Percentiles rank a stretch among this genome's conserved stretches.
phyloP scores from a whole-genome alignment of 2,888 invertebrate genomes.

The Sesia apiformis region DNA sequence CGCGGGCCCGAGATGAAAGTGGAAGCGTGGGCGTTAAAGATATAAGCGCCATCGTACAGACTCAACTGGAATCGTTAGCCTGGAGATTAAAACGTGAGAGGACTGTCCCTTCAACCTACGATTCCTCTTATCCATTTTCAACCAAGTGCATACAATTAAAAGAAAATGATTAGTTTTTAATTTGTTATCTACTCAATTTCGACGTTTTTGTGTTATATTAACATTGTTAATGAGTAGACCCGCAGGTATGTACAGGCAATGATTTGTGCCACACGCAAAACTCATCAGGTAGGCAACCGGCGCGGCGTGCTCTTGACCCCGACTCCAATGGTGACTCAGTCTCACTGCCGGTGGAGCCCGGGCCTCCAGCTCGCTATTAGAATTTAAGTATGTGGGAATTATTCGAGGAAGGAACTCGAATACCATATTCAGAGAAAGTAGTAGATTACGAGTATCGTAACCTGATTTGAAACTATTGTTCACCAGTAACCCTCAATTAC shows the following conservation, averaged over 20 bases:
- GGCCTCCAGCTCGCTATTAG: conserved; percentile 20
- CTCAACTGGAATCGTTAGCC: conserved; percentile 33
- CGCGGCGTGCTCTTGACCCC: conserved; percentile 65
- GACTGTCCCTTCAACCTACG: conserved; percentile 25
- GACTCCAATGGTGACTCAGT: conserved; percentile 39
- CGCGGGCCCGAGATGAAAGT: conserved; percentile 60
- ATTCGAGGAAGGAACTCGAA: conserved; percentile 20
- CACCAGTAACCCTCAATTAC: no score
- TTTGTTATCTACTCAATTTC: no score
- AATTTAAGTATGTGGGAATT: conserved; percentile 18
- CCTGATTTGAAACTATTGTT: not conserved
- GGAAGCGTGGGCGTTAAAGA: conserved; percentile 54
- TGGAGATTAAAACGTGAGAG: conserved; percentile 37
- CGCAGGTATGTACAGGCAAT: not conserved
- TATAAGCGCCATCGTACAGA: conserved; percentile 20
- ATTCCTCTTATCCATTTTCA: conserved; percentile 2
- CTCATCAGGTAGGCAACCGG: conserved; percentile 51
- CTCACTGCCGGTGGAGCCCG: conserved; percentile 19
- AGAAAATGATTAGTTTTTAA: no score
- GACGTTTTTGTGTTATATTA: no score
- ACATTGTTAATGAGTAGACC: no score
- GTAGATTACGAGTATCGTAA: no score
- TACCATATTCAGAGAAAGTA: not conserved
- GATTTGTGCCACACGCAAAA: conserved; percentile 44
- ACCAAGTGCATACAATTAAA: not conserved